A percentile compares a stretch with the other conserved stretches of the same genome.
Conservation (phyloP, 2,797 vertebrate genomes). For the Erithacus rubecula region DNA sequence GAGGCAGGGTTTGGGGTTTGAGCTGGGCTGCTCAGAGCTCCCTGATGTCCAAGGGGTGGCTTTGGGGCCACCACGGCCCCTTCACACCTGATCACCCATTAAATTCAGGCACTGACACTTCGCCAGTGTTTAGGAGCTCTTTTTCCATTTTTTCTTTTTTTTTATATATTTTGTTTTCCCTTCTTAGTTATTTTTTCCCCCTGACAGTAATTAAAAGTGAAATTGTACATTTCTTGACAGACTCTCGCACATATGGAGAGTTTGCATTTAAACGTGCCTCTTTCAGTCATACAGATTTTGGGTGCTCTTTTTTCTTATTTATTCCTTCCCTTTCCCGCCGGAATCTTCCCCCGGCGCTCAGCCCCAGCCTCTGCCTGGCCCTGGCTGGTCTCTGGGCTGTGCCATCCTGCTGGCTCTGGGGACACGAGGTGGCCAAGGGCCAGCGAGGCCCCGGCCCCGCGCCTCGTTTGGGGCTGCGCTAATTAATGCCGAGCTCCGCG, state of each 20-base stretch:
- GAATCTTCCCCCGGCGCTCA: background rate
- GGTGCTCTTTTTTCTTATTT: slow-evolving; percentile 51
- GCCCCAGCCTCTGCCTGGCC: background rate
- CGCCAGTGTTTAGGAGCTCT: background rate
- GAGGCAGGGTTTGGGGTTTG: background rate
- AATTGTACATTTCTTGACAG: slow-evolving; percentile 68
- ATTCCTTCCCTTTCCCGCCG: background rate
- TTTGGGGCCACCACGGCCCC: background rate
- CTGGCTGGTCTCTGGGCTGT: background rate
- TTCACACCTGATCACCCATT: background rate
- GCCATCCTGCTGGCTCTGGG: background rate
- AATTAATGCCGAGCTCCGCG: slow-evolving; percentile 7
- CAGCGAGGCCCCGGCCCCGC: background rate
- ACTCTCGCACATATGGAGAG: slow-evolving; percentile 69
- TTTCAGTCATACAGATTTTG: slow-evolving; percentile 68
- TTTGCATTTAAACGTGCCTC: slow-evolving; percentile 69
- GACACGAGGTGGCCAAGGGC: background rate
- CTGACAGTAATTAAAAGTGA: slow-evolving; percentile 66
- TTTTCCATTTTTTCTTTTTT: background rate
- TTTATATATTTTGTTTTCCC: slow-evolving; percentile 37
- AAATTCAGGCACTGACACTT: background rate
- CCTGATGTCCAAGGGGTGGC: accelerated
- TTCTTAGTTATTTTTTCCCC: slow-evolving; percentile 53
- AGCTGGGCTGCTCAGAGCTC: background rate
- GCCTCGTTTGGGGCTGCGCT: background rate